These are phyloP conservation scores for Plagodis dolabraria DNA, from an alignment of 2,888 invertebrate genomes.

Conservation along the genomic window DNA sequence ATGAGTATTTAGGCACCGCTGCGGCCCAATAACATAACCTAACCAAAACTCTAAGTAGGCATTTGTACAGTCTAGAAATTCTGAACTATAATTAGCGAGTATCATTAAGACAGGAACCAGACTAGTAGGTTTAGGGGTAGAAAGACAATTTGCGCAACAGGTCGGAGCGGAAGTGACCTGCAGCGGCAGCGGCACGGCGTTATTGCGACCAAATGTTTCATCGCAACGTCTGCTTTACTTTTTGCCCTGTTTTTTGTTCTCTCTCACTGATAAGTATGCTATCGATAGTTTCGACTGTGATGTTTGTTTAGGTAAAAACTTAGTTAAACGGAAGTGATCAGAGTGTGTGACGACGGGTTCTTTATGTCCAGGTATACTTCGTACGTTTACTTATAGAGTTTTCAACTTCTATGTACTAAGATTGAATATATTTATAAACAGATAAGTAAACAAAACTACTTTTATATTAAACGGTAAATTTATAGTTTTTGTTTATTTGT, in stretches of 20 bases:
- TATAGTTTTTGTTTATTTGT: constrained; percentile 2
- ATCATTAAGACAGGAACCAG: constrained; percentile 39
- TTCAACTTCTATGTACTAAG: not conserved
- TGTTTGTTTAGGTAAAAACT: constrained; percentile 79
- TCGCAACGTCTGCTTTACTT: constrained; percentile 73
- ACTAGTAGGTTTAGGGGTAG: constrained; percentile 30
- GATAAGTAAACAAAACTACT: not conserved
- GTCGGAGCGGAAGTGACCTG: constrained; percentile 85
- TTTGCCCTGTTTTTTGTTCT: constrained; percentile 76
- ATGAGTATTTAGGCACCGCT: too few relatives aligned
- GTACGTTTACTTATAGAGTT: not conserved
- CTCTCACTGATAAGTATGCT: constrained; percentile 78
- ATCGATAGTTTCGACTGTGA: constrained; percentile 75
- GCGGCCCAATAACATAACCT: too few relatives aligned
- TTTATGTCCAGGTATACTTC: too few relatives aligned
- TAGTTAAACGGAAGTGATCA: constrained; percentile 75
- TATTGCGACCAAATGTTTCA: constrained; percentile 85
- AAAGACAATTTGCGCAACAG: constrained; percentile 78
- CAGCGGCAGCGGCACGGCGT: constrained; percentile 56
- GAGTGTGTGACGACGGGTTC: constrained; percentile 33
- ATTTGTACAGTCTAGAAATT: too few relatives aligned
- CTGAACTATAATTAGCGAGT: not conserved
- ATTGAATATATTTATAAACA: not conserved
- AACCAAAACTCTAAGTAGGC: too few relatives aligned
- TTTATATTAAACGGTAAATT: not conserved